phyloP scores from a whole-genome alignment of 2,113 vertebrate species.

The Rhegmatorhina hoffmannsi region DNA sequence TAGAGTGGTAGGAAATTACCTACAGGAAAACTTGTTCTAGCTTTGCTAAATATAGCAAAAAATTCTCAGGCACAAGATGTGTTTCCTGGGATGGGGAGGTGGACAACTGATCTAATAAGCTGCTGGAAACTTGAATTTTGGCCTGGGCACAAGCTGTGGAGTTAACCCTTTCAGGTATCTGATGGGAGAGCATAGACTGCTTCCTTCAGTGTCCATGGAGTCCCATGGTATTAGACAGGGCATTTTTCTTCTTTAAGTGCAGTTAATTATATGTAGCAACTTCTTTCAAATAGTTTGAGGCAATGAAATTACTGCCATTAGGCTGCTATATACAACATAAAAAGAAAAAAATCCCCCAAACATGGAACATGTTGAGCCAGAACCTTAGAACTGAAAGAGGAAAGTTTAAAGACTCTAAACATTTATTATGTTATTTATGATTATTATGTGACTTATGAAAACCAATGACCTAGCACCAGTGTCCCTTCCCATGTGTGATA shows the following conservation, averaged over 20 bases:
- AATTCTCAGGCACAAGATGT: neutral
- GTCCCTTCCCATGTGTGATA: neutral
- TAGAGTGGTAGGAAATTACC: neutral
- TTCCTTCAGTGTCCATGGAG: neutral
- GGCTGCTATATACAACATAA: slow-evolving; percentile 6
- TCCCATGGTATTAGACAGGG: neutral
- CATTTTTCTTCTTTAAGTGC: neutral
- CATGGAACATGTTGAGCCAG: neutral
- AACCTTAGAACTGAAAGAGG: neutral
- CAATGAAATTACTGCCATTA: slow-evolving; percentile 45
- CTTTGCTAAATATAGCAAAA: neutral
- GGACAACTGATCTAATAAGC: neutral
- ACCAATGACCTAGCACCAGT: neutral
- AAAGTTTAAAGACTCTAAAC: neutral
- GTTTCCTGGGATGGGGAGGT: neutral
- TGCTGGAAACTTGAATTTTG: neutral
- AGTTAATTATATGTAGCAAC: neutral
- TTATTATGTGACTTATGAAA: neutral
- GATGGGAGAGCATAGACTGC: neutral
- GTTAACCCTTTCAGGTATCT: neutral
- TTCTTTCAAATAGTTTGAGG: slow-evolving; percentile 12
- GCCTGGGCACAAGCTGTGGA: neutral
- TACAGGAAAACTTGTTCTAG: neutral
- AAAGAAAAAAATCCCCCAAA: neutral
- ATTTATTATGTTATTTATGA: neutral